These are phyloP conservation scores for Rotaria sp. DNA, from an alignment of 2,888 invertebrate species.

Conservation along the genomic window DNA sequence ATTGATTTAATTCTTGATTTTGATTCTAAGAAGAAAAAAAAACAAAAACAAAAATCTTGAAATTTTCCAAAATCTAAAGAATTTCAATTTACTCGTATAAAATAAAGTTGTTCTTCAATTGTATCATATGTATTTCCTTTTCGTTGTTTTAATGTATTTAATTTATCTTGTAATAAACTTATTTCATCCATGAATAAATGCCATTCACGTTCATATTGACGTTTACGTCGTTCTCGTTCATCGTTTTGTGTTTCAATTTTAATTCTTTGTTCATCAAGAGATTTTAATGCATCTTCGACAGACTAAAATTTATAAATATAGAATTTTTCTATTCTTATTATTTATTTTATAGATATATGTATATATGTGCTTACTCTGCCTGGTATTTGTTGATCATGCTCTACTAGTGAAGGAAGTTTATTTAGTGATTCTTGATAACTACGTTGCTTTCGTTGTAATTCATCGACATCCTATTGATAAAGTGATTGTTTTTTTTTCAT, in stretches of 20 bases:
- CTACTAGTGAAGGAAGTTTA: not conserved
- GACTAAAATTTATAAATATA: not conserved
- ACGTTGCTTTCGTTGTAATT: not conserved
- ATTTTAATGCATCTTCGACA: not conserved
- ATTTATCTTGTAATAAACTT: conserved; percentile 18
- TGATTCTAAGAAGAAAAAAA: not conserved
- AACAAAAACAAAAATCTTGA: too few relatives aligned
- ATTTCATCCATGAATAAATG: conserved; percentile 6
- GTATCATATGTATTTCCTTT: not conserved
- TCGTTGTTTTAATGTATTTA: conserved; percentile 4
- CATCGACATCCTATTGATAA: not conserved
- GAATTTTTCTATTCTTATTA: too few relatives aligned
- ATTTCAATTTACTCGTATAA: not conserved
- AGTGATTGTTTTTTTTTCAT: not conserved
- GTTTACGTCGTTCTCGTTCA: conserved; percentile 8
- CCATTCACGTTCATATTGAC: conserved; percentile 8
- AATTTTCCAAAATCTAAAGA: too few relatives aligned
- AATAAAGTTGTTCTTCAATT: not conserved
- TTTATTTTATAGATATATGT: too few relatives aligned
- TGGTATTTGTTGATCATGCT: not conserved
- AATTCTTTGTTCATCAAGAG: not conserved
- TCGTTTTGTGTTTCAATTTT: conserved; percentile 1
- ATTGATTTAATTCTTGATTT: conserved; percentile 4
- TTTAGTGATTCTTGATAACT: conserved; percentile 1
- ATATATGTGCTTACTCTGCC: not conserved